These are phyloP conservation scores for Borostomias antarcticus DNA, from an alignment of 2,797 vertebrate genomes.

Conservation along the genomic window DNA sequence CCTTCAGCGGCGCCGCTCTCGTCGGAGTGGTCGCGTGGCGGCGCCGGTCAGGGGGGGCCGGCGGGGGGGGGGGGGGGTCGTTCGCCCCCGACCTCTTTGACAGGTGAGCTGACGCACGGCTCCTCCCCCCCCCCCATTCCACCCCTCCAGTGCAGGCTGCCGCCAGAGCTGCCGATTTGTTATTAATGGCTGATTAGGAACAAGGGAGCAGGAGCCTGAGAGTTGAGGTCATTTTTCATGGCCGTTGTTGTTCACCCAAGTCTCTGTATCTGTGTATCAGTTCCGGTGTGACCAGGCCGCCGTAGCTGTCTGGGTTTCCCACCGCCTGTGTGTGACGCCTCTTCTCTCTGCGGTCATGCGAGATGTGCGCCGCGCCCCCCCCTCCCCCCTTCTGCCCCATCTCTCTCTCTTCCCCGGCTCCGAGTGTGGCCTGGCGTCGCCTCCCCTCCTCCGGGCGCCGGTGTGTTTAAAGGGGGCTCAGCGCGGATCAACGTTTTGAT, in stretches of 20 bases:
- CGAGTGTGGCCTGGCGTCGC: constrained; percentile 29
- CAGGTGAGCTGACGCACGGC: constrained; percentile 66
- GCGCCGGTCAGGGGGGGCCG: too few relatives aligned
- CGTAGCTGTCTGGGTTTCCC: too few relatives aligned
- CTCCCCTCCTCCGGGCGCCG: too few relatives aligned
- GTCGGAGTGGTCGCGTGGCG: too few relatives aligned
- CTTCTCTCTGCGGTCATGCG: too few relatives aligned
- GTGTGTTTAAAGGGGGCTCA: constrained; percentile 46
- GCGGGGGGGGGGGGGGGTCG: constrained; percentile 26
- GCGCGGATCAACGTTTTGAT: constrained; percentile 38
- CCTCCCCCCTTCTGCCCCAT: background rate
- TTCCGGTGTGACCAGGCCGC: too few relatives aligned
- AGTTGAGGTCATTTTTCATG: background rate
- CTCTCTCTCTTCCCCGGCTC: background rate
- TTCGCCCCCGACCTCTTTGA: constrained; percentile 65
- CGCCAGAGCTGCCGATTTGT: constrained; percentile 42
- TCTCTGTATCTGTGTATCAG: too few relatives aligned
- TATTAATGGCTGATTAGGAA: constrained; percentile 36
- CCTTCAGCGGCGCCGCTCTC: too few relatives aligned
- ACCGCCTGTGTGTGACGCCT: too few relatives aligned
- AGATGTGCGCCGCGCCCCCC: too few relatives aligned
- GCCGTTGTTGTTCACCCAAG: too few relatives aligned
- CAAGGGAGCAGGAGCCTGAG: constrained; percentile 19
- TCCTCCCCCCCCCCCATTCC: constrained; percentile 53
- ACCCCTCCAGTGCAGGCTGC: constrained; percentile 65